These are phyloP conservation scores for Oligia latruncula DNA, from an alignment of 2,888 invertebrate genomes.

Conservation along the genomic window DNA sequence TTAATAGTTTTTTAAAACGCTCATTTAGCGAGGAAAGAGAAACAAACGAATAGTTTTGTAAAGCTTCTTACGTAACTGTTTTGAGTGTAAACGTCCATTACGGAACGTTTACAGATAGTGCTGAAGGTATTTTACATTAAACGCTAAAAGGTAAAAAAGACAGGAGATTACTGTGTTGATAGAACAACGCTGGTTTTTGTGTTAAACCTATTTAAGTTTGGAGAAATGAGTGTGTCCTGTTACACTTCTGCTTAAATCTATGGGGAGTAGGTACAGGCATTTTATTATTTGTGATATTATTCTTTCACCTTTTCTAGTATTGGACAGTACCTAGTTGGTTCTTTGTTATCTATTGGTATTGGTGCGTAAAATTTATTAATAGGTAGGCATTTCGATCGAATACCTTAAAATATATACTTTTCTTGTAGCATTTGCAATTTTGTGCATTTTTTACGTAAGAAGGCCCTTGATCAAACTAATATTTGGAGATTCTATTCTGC, in stretches of 20 bases:
- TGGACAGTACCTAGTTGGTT: neutral
- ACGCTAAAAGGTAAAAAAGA: conserved; percentile 3
- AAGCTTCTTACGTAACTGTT: conserved; percentile 12
- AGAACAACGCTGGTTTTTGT: neutral
- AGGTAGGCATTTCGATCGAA: neutral
- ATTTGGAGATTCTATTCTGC: neutral
- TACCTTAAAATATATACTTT: neutral
- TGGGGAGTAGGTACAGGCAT: too few species aligned
- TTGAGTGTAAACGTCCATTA: conserved; percentile 4
- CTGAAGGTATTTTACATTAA: neutral
- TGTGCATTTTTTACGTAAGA: too few species aligned
- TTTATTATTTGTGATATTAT: neutral
- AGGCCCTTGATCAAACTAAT: neutral
- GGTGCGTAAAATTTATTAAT: neutral
- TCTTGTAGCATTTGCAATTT: neutral
- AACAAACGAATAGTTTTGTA: conserved; percentile 10
- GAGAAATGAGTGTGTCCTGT: neutral
- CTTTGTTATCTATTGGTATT: neutral
- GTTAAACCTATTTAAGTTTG: neutral
- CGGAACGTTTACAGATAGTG: conserved; percentile 11
- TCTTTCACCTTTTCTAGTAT: neutral
- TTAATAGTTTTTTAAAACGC: neutral
- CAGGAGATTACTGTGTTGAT: neutral
- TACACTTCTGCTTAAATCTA: neutral
- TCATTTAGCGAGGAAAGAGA: conserved; percentile 2